A percentile compares a stretch with the other conserved stretches of the same genome.
phyloP scores from a whole-genome alignment of 2,888 invertebrate genomes.

The Stenodema calcarata region DNA sequence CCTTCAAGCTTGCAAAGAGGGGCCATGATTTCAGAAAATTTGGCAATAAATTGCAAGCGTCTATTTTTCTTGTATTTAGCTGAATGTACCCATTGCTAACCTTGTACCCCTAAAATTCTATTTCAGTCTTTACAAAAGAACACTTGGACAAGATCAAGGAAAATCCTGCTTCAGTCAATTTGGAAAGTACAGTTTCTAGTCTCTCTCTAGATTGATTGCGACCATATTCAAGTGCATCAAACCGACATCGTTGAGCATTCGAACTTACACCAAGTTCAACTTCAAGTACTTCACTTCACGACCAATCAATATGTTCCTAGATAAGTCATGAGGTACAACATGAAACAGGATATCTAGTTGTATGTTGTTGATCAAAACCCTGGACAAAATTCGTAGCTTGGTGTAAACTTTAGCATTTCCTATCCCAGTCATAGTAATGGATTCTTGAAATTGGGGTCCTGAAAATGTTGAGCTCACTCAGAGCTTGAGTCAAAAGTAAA shows the following conservation, averaged over 20 bases:
- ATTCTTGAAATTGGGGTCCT: neutral
- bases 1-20: conserved; percentile 32
- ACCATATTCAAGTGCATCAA: neutral
- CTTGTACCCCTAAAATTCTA: conserved; percentile 36
- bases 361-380: too few relatives aligned
- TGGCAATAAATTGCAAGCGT: neutral
- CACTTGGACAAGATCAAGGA: conserved; percentile 43
- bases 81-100: neutral
- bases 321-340: neutral
- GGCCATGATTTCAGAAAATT: conserved; percentile 6
- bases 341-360: too few relatives aligned
- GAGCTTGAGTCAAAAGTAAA: neutral
- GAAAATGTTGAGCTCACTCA: neutral
- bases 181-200: conserved; percentile 56
- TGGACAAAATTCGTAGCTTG: neutral
- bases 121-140: conserved; percentile 1
- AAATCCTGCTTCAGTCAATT: too few relatives aligned
- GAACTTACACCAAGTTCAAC: neutral
- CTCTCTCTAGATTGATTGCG: conserved; percentile 33
- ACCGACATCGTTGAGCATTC: neutral
- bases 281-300: too few relatives aligned
- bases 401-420: neutral
- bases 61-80: conserved; percentile 7
- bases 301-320: too few relatives aligned
- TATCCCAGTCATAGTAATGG: neutral